Conservation (phyloP, 2,797 vertebrate species). For the Chiroxiphia lanceolata region DNA sequence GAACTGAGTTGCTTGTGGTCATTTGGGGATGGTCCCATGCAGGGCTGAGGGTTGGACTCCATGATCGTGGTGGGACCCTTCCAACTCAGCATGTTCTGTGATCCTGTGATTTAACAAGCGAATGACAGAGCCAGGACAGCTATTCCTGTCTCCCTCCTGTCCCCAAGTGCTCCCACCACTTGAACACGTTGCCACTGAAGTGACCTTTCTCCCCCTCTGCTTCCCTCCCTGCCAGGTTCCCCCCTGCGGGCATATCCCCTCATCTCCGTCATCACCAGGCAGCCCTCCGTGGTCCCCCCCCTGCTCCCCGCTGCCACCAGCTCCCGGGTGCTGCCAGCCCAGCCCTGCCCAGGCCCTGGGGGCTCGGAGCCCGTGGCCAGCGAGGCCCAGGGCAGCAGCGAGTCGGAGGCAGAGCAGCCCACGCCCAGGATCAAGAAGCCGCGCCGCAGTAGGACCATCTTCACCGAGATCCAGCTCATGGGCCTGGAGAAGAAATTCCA, state of each 20-base stretch:
- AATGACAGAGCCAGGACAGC: neutral
- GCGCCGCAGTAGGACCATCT: conserved; percentile 94
- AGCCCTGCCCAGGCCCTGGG: conserved; percentile 34
- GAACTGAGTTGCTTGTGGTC: neutral
- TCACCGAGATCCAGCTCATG: conserved; percentile 97
- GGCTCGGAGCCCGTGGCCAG: conserved; percentile 77
- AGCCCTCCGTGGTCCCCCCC: conserved; percentile 81
- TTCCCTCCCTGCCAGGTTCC: conserved; percentile 79
- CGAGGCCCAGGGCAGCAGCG: conserved; percentile 83
- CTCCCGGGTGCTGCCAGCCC: conserved; percentile 72
- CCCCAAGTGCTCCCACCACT: neutral
- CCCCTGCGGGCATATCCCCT: conserved; percentile 88
- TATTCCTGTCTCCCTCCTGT: neutral
- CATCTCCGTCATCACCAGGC: conserved; percentile 90
- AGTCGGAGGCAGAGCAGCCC: conserved; percentile 90
- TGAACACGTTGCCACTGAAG: neutral
- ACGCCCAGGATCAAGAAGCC: conserved; percentile 87
- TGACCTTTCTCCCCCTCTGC: neutral
- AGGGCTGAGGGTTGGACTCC: neutral
- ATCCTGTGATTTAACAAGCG: neutral
- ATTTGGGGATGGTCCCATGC: neutral
- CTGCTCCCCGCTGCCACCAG: conserved; percentile 75
- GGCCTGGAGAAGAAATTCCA: conserved; percentile 99
- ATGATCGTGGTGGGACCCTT: neutral
- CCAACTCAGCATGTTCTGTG: neutral